A percentile compares a stretch with the other conserved stretches of the same genome.
These are phyloP conservation scores for Serilophus lunatus DNA, from an alignment of 2,113 vertebrate species.

Conservation along the genomic window DNA sequence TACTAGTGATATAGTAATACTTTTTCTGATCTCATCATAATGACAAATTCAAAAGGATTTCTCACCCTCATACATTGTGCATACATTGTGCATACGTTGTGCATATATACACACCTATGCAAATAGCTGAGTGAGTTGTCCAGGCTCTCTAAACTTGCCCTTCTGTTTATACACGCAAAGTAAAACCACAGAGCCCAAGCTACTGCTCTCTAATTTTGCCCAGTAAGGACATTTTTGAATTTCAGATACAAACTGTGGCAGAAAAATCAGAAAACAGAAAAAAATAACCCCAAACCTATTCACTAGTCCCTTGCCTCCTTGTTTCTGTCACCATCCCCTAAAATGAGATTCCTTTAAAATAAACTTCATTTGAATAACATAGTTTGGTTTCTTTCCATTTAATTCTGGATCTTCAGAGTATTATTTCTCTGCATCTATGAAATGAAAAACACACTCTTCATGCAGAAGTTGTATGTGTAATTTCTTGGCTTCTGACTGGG, in stretches of 20 bases:
- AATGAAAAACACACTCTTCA: neutral
- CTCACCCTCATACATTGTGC: neutral
- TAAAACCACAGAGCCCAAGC: neutral
- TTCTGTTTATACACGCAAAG: neutral
- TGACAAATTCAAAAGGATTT: neutral
- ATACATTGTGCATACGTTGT: no score
- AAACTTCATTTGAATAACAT: neutral
- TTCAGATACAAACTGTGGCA: neutral
- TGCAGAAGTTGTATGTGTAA: neutral
- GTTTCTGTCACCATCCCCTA: neutral
- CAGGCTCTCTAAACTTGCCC: neutral
- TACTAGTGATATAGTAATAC: neutral
- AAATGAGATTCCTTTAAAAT: neutral
- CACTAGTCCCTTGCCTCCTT: neutral
- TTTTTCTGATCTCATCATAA: neutral
- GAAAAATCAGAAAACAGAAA: neutral
- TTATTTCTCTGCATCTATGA: neutral
- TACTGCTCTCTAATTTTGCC: neutral
- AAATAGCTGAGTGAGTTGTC: neutral
- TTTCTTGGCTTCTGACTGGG: neutral
- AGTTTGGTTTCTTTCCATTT: neutral
- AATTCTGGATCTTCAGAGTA: neutral
- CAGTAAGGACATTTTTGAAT: neutral
- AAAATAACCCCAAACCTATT: neutral
- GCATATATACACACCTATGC: neutral